Evolutionary conservation across 2,113 vertebrate genomes (phyloP), one percentile per base, ranked within the genome.

Genomic region (Oophaga pumilio): DNA sequence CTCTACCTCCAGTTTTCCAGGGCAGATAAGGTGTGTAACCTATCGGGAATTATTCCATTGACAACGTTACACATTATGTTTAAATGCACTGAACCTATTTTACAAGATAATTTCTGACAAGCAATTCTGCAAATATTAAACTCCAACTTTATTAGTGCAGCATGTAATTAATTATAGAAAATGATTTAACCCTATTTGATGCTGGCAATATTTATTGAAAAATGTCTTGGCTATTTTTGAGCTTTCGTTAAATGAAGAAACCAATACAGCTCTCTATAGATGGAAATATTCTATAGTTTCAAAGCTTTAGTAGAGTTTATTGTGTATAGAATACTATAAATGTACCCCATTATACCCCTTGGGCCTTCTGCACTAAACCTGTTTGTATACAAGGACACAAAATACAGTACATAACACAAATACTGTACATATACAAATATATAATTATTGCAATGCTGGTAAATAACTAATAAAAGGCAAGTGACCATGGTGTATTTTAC

Each of bases 21-120:
- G 87, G 87, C 87, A 77, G 87, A 77, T 68, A 64, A 88, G 79
- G 86, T 87, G 24, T 53, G 57, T 24, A 74, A 73, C 79, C 78
- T 64, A 26, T 74, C 9, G 20, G 66, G 79, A 83, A 60, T 60
- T 76, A 82, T 76, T 87, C 57, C 20, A 8, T 64, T 82, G 69
- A 82, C 71, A 76, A 82, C 24, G 22, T 81, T 87, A 82, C 79
- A 74, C 82, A 76, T 83, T 71, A 73, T 13, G 56, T 87, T 76
- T 74, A 17, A 87, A 87, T 76, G 57, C 69, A 22, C 50, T 73
- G 43, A 64, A 76, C 74, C 73, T 17, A 43, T 76, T 85, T 77
- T 76, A 77, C 59, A 24, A 85, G 66, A 66, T 86, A 50, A 85
- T 76, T 85, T 85, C 26, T 49, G 53, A n/a, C 71, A 85, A 76